Base-by-base conservation (phyloP, 2,888 invertebrate species). In the Hartigia nigra region DNA sequence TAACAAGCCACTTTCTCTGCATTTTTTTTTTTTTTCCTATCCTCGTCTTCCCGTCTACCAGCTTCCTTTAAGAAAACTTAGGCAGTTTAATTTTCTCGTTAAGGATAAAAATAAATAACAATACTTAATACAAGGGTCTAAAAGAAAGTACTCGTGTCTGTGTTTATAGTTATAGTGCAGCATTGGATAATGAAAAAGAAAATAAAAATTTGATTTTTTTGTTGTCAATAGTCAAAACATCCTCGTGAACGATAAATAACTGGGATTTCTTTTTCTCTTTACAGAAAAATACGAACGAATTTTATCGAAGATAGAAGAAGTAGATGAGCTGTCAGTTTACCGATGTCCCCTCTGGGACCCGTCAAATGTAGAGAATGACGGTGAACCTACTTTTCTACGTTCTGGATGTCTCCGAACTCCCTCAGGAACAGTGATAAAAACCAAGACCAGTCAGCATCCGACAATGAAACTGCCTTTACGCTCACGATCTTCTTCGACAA, bases 361-460 rank as follows among this genome's bases (percentile, higher is more conserved):
- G 89, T 89, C 88, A 89, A 90, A 89, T 85, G 85, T 86, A 87
- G 86, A 84, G 82, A 87, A 87, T 85, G 84, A 86, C 86, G 84
- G 84, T 82, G 82, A 88, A 85, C 86, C 86, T 83, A 84, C 86
- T 88, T 85, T 83, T 83, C 86, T 85, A 82, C 82, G 83, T 83
- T 78, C 84, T 80, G 79, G 82, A 84, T 86, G 86, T 85, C 86
- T 87, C 82, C 82, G 74, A 76, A 83, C 78, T 86, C 86, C 85
- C 89, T 85, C 78, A 84, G 86, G 87, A 86, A 83, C 85, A 84
- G 87, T 88, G 87, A 89, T 90, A 89, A 90, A 90, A 90, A 90
- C 88, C 84, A 79, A 84, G 85, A 86, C 86, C 85, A 88, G 89
- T 90, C 89, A 90, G 89, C 90, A 89, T 86, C 86, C 85, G 85